These are phyloP conservation scores for Ammospiza caudacuta DNA, from an alignment of 2,113 vertebrate genomes.

Conservation along the genomic window DNA sequence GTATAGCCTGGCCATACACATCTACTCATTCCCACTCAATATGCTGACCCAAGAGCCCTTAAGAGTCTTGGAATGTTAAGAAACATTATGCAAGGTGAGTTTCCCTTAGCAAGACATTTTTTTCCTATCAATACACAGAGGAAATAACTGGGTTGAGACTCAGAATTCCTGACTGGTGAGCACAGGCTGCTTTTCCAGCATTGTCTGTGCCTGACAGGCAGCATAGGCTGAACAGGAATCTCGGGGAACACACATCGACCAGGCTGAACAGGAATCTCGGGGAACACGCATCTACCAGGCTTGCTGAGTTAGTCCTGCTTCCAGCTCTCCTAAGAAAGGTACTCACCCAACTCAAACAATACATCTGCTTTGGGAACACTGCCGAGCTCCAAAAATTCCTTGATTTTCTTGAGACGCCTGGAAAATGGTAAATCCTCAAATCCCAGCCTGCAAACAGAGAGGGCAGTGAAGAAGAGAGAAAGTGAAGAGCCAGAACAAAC, in stretches of 20 bases:
- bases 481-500: fast-evolving
- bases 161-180: neutral
- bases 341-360: constrained; percentile 89
- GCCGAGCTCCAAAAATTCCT: constrained; percentile 86
- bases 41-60: neutral
- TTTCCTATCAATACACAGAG: neutral
- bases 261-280: neutral
- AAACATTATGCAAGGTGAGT: neutral
- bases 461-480: neutral
- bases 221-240: neutral
- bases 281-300: neutral
- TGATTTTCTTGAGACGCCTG: constrained; percentile 89
- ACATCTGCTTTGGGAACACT: constrained; percentile 90
- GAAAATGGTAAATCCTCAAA: constrained; percentile 93
- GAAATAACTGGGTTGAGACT: neutral
- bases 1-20: neutral
- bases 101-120: neutral
- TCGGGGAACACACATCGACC: neutral
- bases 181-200: neutral
- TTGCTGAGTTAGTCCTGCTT: neutral
- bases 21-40: neutral
- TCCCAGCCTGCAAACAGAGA: constrained; percentile 80
- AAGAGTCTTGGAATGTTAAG: neutral
- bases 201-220: neutral
- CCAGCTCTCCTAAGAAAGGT: neutral